Base-by-base conservation (phyloP, 2,113 vertebrate genomes). In the Neolamprologus modestus region DNA sequence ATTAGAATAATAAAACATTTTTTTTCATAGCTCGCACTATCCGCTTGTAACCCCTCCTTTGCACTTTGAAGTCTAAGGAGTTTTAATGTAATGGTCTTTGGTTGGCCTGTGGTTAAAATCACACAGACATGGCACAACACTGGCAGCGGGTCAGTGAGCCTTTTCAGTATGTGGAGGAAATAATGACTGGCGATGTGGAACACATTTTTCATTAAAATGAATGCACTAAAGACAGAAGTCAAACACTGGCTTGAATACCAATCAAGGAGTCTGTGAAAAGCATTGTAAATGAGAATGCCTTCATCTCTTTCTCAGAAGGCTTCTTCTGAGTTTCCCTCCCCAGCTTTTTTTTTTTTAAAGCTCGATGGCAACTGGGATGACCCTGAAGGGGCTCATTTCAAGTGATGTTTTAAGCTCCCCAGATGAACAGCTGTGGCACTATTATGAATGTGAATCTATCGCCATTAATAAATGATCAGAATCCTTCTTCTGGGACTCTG, bases 191-290 rank as follows among this genome's bases (percentile, higher is more conserved):
- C 21, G 21, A 63, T 84, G 61, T 87, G 81, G 82, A 91, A 91
- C 87, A 81, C 59, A 90, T 93, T 90, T 93, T 94, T 93, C 90
- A 92, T 92, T 91, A 89, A 92, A 94, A 88, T 87, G 9, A 89
- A 92, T 90, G 86, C 16, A 26, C 52, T 84, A 87, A 93, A 95
- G 90, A 94, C 71, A 92, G 91, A 93, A 90, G 86, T 87, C 90
- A 88, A 85, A 83, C 47, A 83, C 24, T 5, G 63, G 40, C 84
- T 68, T 57, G 91, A 91, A 95, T 93, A 91, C 88, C 88, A 91
- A 92, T 87, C 45, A n/a, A 78, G 17, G 73, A 80, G 73, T 31
- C 21, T 90, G 87, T 80, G 87, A 83, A 81, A 84, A 28, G 86
- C 85, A 91, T 89, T 37, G 59, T 17, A 66, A 85, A 90, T 24